A percentile compares a stretch with the other conserved stretches of the same genome.
phyloP scores from a whole-genome alignment of 2,888 invertebrate species.

The Acrocyrtus sp. region DNA sequence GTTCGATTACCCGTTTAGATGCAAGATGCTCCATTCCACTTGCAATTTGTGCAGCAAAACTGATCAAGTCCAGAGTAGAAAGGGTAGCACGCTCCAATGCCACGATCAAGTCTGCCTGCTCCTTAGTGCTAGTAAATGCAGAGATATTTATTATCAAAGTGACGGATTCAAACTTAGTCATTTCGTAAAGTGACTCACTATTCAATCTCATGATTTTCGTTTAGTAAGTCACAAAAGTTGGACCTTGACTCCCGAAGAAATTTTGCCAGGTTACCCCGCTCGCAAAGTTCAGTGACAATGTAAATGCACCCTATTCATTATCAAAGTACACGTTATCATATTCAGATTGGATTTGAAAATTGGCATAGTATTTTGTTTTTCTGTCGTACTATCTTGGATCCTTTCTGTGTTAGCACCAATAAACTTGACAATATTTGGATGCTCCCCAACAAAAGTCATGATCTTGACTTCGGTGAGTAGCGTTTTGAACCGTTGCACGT shows the following conservation, averaged over 20 bases:
- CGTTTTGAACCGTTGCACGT: conserved; percentile 7
- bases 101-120: too few relatives aligned
- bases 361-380: too few relatives aligned
- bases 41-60: not conserved
- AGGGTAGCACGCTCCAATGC: too few relatives aligned
- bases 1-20: not conserved
- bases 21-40: not conserved
- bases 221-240: not conserved
- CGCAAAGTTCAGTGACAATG: not conserved
- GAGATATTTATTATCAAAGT: too few relatives aligned
- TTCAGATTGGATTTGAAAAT: not conserved
- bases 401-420: conserved; percentile 11
- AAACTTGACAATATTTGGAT: conserved; percentile 16
- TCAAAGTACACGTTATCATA: not conserved
- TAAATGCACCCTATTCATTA: not conserved
- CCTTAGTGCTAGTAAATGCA: too few relatives aligned
- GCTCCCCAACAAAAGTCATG: conserved; percentile 13
- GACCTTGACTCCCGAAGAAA: not conserved
- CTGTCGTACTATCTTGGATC: not conserved
- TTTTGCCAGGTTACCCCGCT: not conserved
- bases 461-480: conserved; percentile 21
- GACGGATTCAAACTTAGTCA: too few relatives aligned
- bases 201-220: too few relatives aligned
- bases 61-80: not conserved
- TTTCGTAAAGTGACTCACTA: too few relatives aligned